Evolutionary conservation across 2,797 vertebrate genomes (phyloP), one percentile per base, ranked within the genome.

Genomic region (Pangasius macronema): DNA sequence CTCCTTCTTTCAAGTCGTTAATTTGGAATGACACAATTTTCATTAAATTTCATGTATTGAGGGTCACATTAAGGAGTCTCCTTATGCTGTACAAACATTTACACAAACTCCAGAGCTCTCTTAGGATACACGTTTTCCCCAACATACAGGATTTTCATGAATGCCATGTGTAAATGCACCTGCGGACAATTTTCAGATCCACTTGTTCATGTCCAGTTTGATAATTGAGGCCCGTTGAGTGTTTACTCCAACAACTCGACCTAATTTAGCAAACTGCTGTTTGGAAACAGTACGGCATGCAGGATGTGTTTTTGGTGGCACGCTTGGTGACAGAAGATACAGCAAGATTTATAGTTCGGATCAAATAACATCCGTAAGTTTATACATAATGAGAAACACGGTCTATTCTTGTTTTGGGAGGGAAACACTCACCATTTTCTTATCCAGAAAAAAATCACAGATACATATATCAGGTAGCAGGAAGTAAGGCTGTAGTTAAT

Each of bases 361-460:
- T n/a, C n/a, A n/a, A n/a, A n/a, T n/a, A n/a, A n/a, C n/a, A n/a
- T n/a, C n/a, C n/a, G n/a, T n/a, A n/a, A n/a, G n/a, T n/a, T n/a
- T n/a, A n/a, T n/a, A n/a, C n/a, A n/a, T n/a, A n/a, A n/a, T n/a
- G n/a, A n/a, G n/a, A n/a, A n/a, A n/a, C n/a, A n/a, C n/a, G n/a
- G n/a, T n/a, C n/a, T n/a, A n/a, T n/a, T n/a, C n/a, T n/a, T n/a
- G n/a, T n/a, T n/a, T n/a, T n/a, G n/a, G n/a, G n/a, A n/a, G n/a
- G n/a, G n/a, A n/a, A 63, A n/a, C 30, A 20, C 51, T 57, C 16
- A 57, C 27, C 30, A 36, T 55, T 7, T 59, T 59, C 13, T 51
- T 80, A 68, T 82, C 53, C 53, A 75, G 67, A 86, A 86, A 57
- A 68, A 14, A 83, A 59, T 86, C 63, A 82, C 53, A 83, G 42